Conservation (phyloP, 2,888 invertebrate species). For the Zele albiditarsus region DNA sequence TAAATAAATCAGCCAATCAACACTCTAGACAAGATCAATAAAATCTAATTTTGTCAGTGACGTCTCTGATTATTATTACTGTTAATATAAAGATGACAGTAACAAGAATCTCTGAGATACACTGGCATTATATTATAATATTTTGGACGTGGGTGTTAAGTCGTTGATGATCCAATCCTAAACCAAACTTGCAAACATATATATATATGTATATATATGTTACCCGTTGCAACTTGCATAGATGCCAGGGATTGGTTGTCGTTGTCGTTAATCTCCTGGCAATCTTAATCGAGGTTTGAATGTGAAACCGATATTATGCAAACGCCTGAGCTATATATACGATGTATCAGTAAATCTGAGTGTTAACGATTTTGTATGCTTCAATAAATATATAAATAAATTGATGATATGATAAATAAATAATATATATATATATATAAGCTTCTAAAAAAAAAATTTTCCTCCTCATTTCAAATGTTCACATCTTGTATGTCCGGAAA, state of each 20-base stretch:
- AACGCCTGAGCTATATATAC: constrained; percentile 49
- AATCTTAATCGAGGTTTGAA: constrained; percentile 67
- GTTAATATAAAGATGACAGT: neutral
- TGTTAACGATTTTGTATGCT: constrained; percentile 31
- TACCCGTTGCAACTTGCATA: constrained; percentile 39
- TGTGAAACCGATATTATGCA: constrained; percentile 67
- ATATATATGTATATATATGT: neutral
- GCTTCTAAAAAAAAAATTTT: no score
- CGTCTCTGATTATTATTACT: neutral
- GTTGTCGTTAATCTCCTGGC: constrained; percentile 62
- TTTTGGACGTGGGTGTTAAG: neutral
- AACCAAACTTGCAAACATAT: neutral
- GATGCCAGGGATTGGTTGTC: constrained; percentile 39
- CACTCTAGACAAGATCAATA: no score
- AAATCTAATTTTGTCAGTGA: neutral
- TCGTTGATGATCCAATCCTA: neutral
- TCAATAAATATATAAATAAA: neutral
- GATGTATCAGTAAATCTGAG: constrained; percentile 55
- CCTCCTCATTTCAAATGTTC: no score
- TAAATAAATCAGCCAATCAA: no score
- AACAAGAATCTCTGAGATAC: no score
- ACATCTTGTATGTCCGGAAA: no score
- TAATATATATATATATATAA: no score
- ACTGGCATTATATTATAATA: neutral
- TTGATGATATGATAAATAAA: neutral